phyloP scores from a whole-genome alignment of 1,140 invertebrate species.

The Akabosia matsudoensis region DNA sequence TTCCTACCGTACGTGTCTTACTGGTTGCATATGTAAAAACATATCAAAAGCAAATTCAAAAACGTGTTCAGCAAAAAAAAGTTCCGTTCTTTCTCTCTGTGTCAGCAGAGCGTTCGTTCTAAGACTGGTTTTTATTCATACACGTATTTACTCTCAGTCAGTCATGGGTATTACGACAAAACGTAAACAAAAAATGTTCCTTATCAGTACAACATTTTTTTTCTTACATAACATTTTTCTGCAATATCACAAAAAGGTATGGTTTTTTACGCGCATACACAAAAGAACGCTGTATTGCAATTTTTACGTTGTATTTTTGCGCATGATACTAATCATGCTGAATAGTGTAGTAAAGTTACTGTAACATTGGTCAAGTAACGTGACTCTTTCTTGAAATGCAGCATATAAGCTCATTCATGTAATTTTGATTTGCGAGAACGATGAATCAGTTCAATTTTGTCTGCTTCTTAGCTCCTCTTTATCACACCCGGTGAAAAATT shows the following conservation, averaged over 20 bases:
- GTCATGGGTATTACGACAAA: constrained; percentile 2
- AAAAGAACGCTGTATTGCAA: background rate
- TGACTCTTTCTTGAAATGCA: background rate
- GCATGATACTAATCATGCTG: too few species aligned
- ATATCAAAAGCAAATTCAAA: background rate
- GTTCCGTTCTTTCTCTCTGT: constrained; percentile 1
- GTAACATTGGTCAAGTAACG: constrained; percentile 8
- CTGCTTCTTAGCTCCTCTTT: background rate
- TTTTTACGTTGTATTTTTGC: too few species aligned
- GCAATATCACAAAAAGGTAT: background rate
- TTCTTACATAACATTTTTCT: background rate
- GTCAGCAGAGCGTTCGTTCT: background rate
- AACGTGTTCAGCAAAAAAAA: background rate
- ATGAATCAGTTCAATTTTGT: too few species aligned
- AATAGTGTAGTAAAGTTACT: constrained; percentile 5
- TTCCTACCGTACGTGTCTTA: background rate
- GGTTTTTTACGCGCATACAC: background rate
- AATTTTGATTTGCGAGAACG: too few species aligned
- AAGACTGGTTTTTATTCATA: constrained; percentile 5
- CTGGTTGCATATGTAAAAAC: too few species aligned
- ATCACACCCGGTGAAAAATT: background rate
- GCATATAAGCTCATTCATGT: too few species aligned
- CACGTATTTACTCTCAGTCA: background rate
- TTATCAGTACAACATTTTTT: background rate
- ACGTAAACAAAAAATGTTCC: background rate